A percentile compares a stretch with the other conserved stretches of the same genome.
Evolutionary conservation across 2,888 invertebrate genomes (phyloP).

Genomic region (Eumacrocentrus americanus): DNA sequence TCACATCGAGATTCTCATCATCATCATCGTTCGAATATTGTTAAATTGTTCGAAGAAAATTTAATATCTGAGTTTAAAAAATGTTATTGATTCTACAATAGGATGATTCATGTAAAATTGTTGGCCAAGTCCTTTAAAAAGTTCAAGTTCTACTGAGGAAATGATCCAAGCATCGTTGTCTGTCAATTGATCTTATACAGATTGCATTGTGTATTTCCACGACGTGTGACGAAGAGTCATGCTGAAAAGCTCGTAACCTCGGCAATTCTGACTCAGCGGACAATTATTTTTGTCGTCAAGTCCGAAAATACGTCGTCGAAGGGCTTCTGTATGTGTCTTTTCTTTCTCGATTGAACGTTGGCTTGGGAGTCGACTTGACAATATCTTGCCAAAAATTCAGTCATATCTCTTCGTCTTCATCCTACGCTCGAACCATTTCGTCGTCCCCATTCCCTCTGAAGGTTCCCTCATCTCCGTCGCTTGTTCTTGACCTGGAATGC

Average conservation of each 20-base stretch:
- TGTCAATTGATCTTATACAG: too few species aligned
- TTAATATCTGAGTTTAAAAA: too few species aligned
- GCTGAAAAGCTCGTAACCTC: constrained; percentile 16
- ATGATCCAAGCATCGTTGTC: too few species aligned
- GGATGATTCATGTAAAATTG: too few species aligned
- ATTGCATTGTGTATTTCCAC: neutral
- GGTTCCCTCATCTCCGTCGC: neutral
- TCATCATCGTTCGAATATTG: too few species aligned
- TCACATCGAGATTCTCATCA: neutral
- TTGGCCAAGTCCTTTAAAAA: too few species aligned
- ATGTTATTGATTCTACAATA: too few species aligned
- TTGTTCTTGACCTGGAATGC: constrained; percentile 25
- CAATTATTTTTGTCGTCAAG: constrained; percentile 58
- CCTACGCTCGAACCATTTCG: constrained; percentile 16
- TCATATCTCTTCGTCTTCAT: constrained; percentile 21
- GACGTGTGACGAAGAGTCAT: neutral
- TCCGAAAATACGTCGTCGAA: constrained; percentile 57
- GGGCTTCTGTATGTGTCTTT: constrained; percentile 47
- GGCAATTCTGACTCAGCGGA: constrained; percentile 50
- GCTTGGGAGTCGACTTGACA: neutral
- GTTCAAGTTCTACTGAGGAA: too few species aligned
- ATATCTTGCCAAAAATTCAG: constrained; percentile 23
- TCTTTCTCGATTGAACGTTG: constrained; percentile 1
- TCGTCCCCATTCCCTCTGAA: neutral
- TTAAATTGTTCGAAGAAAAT: neutral